phyloP scores from a whole-genome alignment of 1,140 invertebrate genomes.

The Ectropis grisescens region DNA sequence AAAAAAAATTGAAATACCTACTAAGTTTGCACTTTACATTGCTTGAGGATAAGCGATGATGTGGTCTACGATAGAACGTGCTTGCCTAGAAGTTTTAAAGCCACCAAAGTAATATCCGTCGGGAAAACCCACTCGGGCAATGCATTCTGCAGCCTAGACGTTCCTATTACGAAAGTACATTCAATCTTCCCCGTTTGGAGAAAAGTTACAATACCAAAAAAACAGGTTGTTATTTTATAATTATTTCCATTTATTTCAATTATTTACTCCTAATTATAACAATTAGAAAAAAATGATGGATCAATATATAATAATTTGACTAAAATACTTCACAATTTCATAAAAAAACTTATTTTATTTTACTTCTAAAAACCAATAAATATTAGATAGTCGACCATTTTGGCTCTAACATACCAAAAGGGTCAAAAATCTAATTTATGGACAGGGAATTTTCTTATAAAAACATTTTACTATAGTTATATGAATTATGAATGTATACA shows the following conservation, averaged over 20 bases:
- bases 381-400: conserved; percentile 57
- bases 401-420: conserved; percentile 30
- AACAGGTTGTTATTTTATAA: conserved; percentile 28
- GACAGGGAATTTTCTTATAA: conserved; percentile 13
- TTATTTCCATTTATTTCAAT: conserved; percentile 46
- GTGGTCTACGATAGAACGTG: no score
- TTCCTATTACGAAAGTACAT: no score
- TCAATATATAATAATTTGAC: conserved; percentile 45
- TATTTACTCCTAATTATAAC: conserved; percentile 48
- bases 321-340: conserved; percentile 32
- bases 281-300: conserved; percentile 35
- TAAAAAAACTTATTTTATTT: conserved; percentile 3
- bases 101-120: no score
- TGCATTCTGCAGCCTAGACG: no score
- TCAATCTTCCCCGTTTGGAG: no score
- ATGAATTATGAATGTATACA: conserved; percentile 8
- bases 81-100: no score
- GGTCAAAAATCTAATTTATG: conserved; percentile 54
- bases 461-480: conserved; percentile 6
- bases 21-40: no score
- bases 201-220: no score
- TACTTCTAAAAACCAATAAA: conserved; percentile 22
- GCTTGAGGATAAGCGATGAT: no score
- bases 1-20: no score
- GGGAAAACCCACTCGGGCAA: no score